phyloP scores from a whole-genome alignment of 2,797 vertebrate species.

The Phaenicophaeus curvirostris region DNA sequence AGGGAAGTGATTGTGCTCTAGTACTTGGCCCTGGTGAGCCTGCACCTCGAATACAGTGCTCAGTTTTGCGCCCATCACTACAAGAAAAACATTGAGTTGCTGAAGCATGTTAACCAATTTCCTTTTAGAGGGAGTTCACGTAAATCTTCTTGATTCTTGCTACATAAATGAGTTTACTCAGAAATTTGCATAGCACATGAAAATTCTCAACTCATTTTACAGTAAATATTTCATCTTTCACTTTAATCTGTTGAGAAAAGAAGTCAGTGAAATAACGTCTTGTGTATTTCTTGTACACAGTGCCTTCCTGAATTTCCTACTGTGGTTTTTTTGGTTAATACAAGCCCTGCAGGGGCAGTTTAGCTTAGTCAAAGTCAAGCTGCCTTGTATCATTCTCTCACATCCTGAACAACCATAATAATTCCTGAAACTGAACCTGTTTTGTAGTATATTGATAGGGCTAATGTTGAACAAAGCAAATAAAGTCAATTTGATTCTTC shows the following conservation, averaged over 20 bases:
- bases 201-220: neutral
- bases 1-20: too few relatives aligned
- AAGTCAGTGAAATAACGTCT: constrained; percentile 3
- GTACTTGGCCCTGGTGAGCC: too few relatives aligned
- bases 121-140: neutral
- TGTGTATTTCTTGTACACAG: neutral
- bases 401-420: constrained; percentile 22
- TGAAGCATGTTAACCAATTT: neutral
- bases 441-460: constrained; percentile 18
- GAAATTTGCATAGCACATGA: neutral
- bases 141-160: neutral
- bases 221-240: neutral
- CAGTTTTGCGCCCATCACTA: too few relatives aligned
- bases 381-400: constrained; percentile 33
- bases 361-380: constrained; percentile 49
- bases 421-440: constrained; percentile 16
- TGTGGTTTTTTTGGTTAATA: neutral
- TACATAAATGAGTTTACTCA: neutral
- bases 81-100: too few relatives aligned
- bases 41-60: too few relatives aligned
- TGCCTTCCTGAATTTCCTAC: neutral
- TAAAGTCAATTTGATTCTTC: constrained; percentile 55
- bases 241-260: constrained; percentile 11
- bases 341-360: constrained; percentile 17
- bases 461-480: constrained; percentile 41